These are phyloP conservation scores for Hycleus phaleratus DNA, from an alignment of 1,140 invertebrate species.

Conservation along the genomic window DNA sequence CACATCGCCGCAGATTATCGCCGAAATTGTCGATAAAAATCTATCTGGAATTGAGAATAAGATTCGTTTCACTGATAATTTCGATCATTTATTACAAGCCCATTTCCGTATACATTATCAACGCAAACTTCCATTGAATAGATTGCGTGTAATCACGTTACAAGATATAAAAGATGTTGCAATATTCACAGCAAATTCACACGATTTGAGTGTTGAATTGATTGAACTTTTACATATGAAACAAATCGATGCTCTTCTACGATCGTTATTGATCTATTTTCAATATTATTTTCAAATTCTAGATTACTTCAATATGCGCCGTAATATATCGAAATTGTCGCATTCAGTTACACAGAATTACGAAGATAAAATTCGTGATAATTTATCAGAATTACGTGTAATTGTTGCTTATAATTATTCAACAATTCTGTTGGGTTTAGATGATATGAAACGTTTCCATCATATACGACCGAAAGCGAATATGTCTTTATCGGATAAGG, in stretches of 20 bases:
- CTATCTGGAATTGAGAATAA: background rate
- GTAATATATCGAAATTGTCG: too few species aligned
- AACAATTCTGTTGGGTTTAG: constrained; percentile 47
- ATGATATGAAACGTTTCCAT: constrained; percentile 46
- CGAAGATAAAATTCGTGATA: constrained; percentile 46
- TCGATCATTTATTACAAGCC: constrained; percentile 38
- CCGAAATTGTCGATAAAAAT: background rate
- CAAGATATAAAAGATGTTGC: constrained; percentile 60
- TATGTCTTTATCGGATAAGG: constrained; percentile 51
- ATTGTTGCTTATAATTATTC: constrained; percentile 53
- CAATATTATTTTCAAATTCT: constrained; percentile 53
- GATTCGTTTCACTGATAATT: background rate
- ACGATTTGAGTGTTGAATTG: constrained; percentile 47
- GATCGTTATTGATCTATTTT: constrained; percentile 53
- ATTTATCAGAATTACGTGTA: constrained; percentile 50
- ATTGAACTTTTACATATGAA: constrained; percentile 51
- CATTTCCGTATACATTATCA: constrained; percentile 49
- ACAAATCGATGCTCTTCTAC: constrained; percentile 52
- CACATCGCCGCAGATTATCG: too few species aligned
- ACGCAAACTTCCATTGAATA: constrained; percentile 45
- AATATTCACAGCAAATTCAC: constrained; percentile 47
- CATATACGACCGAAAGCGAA: constrained; percentile 49
- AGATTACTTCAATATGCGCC: constrained; percentile 24
- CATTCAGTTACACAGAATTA: too few species aligned
- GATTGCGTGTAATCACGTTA: constrained; percentile 49